These are phyloP conservation scores for Hoplostethus atlanticus DNA, from an alignment of 2,797 vertebrate species.

Conservation along the genomic window DNA sequence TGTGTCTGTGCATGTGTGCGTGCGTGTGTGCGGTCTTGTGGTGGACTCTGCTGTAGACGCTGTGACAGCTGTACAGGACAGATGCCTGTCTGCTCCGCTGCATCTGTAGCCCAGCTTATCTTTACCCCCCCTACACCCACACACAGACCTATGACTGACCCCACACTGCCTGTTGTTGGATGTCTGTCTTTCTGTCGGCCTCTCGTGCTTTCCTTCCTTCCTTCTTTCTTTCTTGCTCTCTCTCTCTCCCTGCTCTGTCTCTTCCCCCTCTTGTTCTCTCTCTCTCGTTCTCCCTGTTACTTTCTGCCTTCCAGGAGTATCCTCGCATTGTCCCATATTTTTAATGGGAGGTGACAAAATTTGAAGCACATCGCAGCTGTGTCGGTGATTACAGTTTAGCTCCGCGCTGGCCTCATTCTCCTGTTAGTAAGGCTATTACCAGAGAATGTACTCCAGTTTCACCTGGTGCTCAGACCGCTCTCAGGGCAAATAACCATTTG, in stretches of 20 bases:
- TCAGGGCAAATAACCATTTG: not conserved
- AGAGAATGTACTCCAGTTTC: not conserved
- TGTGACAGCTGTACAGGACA: slow-evolving; percentile 74
- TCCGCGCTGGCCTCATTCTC: no score
- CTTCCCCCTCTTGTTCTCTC: not conserved
- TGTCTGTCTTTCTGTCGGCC: slow-evolving; percentile 14
- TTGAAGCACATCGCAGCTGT: no score
- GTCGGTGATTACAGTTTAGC: no score
- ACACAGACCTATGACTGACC: not conserved
- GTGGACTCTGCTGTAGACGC: slow-evolving; percentile 55
- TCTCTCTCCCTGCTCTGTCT: no score
- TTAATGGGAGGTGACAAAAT: not conserved
- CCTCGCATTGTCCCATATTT: not conserved
- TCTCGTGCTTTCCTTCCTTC: not conserved
- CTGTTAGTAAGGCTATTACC: no score
- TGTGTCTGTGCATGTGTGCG: slow-evolving; percentile 13
- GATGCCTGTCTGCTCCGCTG: slow-evolving; percentile 71
- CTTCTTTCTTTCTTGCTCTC: not conserved
- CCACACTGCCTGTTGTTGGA: slow-evolving; percentile 48
- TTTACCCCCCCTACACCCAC: not conserved
- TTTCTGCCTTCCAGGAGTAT: not conserved
- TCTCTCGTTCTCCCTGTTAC: not conserved
- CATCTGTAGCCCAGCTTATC: slow-evolving; percentile 64
- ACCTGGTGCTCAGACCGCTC: not conserved
- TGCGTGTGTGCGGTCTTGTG: slow-evolving; percentile 45